Percentiles rank a stretch among this genome's conserved stretches.
Conservation (phyloP, 2,113 vertebrate genomes). For the Myxocyprinus asiaticus region DNA sequence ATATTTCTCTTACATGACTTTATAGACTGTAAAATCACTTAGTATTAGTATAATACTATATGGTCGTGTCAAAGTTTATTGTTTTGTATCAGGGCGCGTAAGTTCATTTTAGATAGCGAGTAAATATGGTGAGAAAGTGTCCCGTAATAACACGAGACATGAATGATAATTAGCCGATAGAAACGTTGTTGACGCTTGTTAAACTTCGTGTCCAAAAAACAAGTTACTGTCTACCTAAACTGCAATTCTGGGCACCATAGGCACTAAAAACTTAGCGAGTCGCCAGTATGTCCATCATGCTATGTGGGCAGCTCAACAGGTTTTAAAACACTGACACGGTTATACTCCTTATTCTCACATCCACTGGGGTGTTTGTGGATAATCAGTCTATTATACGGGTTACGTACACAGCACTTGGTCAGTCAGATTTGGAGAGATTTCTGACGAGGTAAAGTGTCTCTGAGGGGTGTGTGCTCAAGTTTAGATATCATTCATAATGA, state of each 20-base stretch:
- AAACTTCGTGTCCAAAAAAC: background rate
- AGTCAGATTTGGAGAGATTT: background rate
- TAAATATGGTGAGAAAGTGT: background rate
- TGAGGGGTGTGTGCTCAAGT: background rate
- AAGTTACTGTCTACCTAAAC: too few species aligned
- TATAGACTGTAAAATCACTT: background rate
- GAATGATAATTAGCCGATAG: conserved; percentile 7
- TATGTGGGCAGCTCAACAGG: background rate
- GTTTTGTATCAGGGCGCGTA: background rate
- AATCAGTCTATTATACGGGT: background rate
- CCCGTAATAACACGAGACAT: background rate
- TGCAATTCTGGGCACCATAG: too few species aligned
- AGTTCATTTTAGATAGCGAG: background rate
- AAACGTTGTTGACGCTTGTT: too few species aligned
- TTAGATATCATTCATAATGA: too few species aligned
- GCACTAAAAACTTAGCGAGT: too few species aligned
- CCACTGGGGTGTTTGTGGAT: background rate
- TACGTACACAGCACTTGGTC: background rate
- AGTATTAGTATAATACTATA: background rate
- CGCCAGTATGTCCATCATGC: too few species aligned
- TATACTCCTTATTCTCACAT: background rate
- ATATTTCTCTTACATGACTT: background rate
- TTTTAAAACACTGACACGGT: background rate
- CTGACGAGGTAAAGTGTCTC: background rate
- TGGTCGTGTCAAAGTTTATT: background rate